Base-by-base conservation (phyloP, 2,113 vertebrate species). In the Melanostigma gelatinosum region DNA sequence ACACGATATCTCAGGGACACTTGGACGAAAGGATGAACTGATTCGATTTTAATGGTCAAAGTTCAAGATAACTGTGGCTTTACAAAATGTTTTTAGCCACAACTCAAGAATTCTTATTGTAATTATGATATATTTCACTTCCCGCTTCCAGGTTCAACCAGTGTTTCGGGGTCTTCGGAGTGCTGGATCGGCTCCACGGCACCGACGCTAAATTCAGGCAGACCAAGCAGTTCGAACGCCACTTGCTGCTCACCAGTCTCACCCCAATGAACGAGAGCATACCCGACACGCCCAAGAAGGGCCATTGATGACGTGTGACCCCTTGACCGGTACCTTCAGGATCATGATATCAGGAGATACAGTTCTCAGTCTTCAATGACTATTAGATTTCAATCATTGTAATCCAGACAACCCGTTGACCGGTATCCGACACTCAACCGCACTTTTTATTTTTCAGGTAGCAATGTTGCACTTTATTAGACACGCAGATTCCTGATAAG, bases 131-230 rank as follows among this genome's bases (percentile, higher is more conserved):
- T 24, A 24, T 24, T 24, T 24, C 24, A 24, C 24, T 12, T 70
- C 20, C 54, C 2, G 34, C 1, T 54, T 85, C 20, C 91, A 99
- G 98, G 95, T 99, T 97, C 88, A 97, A 96, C 85, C 97, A 99
- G 94, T 97, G 97, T 80, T 99, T 94, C 0, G 97, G 97, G 0
- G 96, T 97, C 2, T 93, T 99, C 8, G 98, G 98, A 0, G 92
- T 98, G 22, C 85, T 99, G 90, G 98, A 99, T 87, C 92, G 96
- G 1, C 95, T 98, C 22, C 98, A 99, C 0, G 95, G 97, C 50
- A 99, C 97, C 0, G 97, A 99, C 52, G 48, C 44, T 1, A 75
- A 91, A 13, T 99, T 99, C 89, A 94, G 95, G 77, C 91, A 96
- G 76, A 95, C 88, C 44, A 97, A 96, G 83, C 96, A 97, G 72